These are phyloP conservation scores for Ptilorrhoa leucosticta DNA, from an alignment of 2,113 vertebrate genomes.

Conservation along the genomic window DNA sequence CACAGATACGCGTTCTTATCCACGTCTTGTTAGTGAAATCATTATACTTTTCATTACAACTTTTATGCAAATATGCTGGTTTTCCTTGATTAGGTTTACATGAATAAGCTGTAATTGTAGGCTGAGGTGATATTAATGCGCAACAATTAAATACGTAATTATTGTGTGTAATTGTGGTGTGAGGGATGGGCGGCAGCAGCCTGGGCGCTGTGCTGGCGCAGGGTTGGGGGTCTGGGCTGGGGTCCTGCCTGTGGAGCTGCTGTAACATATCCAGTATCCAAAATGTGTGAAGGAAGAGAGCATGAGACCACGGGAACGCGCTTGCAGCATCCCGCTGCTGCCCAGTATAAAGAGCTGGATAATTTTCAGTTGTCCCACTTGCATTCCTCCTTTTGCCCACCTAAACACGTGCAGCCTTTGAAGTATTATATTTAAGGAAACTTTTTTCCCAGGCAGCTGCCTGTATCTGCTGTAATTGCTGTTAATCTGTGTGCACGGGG, in stretches of 20 bases:
- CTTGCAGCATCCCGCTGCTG: not conserved
- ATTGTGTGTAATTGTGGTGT: constrained; percentile 43
- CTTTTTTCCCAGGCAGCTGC: not conserved
- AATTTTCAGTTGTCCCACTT: not conserved
- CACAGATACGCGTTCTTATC: constrained; percentile 71
- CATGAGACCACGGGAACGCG: accelerated
- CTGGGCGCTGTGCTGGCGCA: not conserved
- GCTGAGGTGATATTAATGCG: constrained; percentile 67
- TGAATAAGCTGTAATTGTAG: constrained; percentile 61
- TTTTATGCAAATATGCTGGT: constrained; percentile 73
- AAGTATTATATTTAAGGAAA: not conserved
- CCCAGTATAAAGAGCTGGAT: accelerated
- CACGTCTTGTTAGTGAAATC: constrained; percentile 76
- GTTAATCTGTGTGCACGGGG: not conserved
- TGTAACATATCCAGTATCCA: accelerated
- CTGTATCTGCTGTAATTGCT: not conserved
- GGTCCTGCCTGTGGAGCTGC: not conserved
- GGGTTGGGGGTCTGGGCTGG: not conserved
- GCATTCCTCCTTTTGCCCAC: not conserved
- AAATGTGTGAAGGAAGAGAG: accelerated
- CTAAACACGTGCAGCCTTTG: not conserved
- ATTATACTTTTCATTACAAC: constrained; percentile 72
- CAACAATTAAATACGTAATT: constrained; percentile 69
- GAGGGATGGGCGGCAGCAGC: not conserved
- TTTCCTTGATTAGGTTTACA: constrained; percentile 74